These are phyloP conservation scores for Portevinia maculata DNA, from an alignment of 2,888 invertebrate genomes.

Conservation along the genomic window DNA sequence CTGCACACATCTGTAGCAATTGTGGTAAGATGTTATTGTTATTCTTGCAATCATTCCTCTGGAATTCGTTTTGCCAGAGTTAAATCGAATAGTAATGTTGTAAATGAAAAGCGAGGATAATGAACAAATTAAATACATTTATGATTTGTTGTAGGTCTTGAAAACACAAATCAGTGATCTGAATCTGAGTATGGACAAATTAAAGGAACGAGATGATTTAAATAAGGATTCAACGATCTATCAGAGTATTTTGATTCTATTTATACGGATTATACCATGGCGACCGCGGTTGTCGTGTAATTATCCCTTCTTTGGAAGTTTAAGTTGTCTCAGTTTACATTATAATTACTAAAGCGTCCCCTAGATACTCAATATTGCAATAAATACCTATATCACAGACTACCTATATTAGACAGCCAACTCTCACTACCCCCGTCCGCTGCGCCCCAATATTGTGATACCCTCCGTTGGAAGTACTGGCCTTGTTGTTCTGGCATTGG, in stretches of 20 bases:
- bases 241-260: background rate
- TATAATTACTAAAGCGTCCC: too few species aligned
- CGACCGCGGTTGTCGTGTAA: too few species aligned
- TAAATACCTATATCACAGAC: too few species aligned
- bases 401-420: too few species aligned
- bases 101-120: slow-evolving; percentile 1
- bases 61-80: slow-evolving; percentile 45
- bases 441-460: too few species aligned
- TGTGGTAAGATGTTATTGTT: slow-evolving; percentile 47
- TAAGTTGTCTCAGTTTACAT: too few species aligned
- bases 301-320: too few species aligned
- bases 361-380: too few species aligned
- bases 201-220: background rate
- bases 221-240: background rate
- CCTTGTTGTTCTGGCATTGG: too few species aligned
- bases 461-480: too few species aligned
- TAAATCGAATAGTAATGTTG: background rate
- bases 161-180: slow-evolving; percentile 8
- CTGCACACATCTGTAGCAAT: slow-evolving; percentile 14
- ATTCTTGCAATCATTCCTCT: slow-evolving; percentile 35
- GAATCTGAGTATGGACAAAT: background rate
- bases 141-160: background rate
- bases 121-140: slow-evolving; percentile 28
- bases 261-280: too few species aligned
- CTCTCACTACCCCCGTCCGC: too few species aligned